A percentile compares a stretch with the other conserved stretches of the same genome.
These are phyloP conservation scores for Chrysopa pallens DNA, from an alignment of 1,140 invertebrate genomes.

Conservation along the genomic window DNA sequence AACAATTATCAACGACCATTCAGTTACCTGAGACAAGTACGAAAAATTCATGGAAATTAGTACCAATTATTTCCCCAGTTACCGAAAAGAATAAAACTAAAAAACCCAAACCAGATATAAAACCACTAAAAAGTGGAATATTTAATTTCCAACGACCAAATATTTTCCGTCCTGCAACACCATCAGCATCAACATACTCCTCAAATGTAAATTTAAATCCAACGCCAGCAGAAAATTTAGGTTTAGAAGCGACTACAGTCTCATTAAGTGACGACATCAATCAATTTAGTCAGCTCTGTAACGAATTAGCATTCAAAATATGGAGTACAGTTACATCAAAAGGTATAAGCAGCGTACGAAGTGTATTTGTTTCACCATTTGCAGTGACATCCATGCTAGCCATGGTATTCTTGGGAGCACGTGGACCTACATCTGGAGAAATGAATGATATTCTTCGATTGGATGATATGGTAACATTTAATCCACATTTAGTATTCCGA, in stretches of 20 bases:
- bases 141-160: too few species aligned
- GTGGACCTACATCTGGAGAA: conserved; percentile 71
- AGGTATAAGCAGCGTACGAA: conserved; percentile 50
- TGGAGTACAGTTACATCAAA: conserved; percentile 50
- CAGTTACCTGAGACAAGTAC: too few species aligned
- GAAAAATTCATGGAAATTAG: too few species aligned
- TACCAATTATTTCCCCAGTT: too few species aligned
- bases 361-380: conserved; percentile 69
- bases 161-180: too few species aligned
- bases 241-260: conserved; percentile 52
- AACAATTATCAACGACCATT: too few species aligned
- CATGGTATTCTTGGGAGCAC: conserved; percentile 74
- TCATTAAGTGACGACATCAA: conserved; percentile 37
- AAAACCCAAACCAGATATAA: too few species aligned
- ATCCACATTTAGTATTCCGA: conserved; percentile 67
- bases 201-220: conserved; percentile 26
- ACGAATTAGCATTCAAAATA: conserved; percentile 65
- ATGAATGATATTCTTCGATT: conserved; percentile 73
- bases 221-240: conserved; percentile 42
- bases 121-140: too few species aligned
- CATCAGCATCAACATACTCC: too few species aligned
- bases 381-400: conserved; percentile 66
- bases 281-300: conserved; percentile 57
- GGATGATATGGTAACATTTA: conserved; percentile 74
- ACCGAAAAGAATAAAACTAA: too few species aligned